Conservation (phyloP, 1,140 invertebrate species). For the Nylanderia fulva region DNA sequence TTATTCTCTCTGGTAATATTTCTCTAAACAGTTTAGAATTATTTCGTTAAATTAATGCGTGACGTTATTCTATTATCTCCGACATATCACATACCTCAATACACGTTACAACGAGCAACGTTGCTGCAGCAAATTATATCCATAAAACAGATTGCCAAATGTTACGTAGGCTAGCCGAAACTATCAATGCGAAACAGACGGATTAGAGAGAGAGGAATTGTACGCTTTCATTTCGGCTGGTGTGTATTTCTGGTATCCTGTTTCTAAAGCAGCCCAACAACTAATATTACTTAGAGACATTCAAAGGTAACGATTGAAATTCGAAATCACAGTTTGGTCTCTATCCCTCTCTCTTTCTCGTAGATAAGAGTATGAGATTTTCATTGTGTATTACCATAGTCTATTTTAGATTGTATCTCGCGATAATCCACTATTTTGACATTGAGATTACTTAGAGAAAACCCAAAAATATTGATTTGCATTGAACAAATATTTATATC, state of each 20-base stretch:
- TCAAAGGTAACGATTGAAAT: conserved; percentile 40
- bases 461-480: background rate
- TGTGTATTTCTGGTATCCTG: conserved; percentile 8
- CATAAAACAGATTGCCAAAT: background rate
- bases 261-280: conserved; percentile 35
- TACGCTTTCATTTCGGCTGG: conserved; percentile 8
- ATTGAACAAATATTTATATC: too few species aligned
- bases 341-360: background rate
- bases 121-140: conserved; percentile 1
- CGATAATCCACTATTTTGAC: background rate
- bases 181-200: background rate
- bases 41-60: background rate
- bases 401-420: background rate
- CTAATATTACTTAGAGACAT: conserved; percentile 37
- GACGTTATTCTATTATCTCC: background rate
- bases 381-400: background rate
- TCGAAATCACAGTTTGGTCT: conserved; percentile 23
- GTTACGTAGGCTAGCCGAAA: background rate
- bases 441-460: background rate
- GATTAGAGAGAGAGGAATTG: background rate
- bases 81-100: background rate
- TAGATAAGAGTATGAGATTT: conserved; percentile 10
- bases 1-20: conserved; percentile 15
- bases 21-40: conserved; percentile 1
- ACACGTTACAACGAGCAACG: background rate